A percentile compares a stretch with the other conserved stretches of the same genome.
Evolutionary conservation across 2,113 vertebrate genomes (phyloP).

Genomic region (Trinectes maculatus): DNA sequence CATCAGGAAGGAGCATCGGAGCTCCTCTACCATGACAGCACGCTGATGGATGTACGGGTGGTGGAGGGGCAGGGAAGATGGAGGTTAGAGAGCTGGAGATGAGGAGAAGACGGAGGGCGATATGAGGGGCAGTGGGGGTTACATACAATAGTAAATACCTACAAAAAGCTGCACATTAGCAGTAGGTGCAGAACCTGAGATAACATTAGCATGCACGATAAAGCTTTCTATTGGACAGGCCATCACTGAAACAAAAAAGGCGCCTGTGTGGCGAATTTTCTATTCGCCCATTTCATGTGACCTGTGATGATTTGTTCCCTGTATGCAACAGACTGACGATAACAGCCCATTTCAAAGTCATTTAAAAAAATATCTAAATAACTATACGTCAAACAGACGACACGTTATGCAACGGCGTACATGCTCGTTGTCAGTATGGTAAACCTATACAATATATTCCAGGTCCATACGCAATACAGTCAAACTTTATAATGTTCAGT

Average conservation of each 20-base stretch:
- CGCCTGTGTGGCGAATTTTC: constrained; percentile 52
- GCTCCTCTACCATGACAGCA: constrained; percentile 78
- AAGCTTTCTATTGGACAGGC: constrained; percentile 64
- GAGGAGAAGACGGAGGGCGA: constrained; percentile 60
- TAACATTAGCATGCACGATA: constrained; percentile 68
- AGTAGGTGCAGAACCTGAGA: constrained; percentile 59
- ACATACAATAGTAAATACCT: constrained; percentile 68
- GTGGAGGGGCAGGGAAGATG: constrained; percentile 70
- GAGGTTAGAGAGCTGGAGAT: constrained; percentile 72
- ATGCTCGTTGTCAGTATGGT: neutral
- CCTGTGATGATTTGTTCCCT: constrained; percentile 54
- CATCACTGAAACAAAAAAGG: constrained; percentile 65
- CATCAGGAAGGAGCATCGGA: constrained; percentile 73
- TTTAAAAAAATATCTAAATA: constrained; percentile 58
- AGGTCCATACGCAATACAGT: neutral
- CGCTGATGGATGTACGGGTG: constrained; percentile 79
- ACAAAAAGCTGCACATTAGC: constrained; percentile 66
- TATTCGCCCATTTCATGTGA: constrained; percentile 39
- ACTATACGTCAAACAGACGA: constrained; percentile 42
- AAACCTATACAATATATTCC: neutral
- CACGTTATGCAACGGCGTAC: constrained; percentile 28
- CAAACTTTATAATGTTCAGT: too few species aligned
- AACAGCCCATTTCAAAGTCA: constrained; percentile 58
- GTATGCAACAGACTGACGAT: constrained; percentile 48
- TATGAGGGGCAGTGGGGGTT: constrained; percentile 57